Base-by-base conservation (phyloP, 2,113 vertebrate species). In the Pyrgilauda ruficollis region DNA sequence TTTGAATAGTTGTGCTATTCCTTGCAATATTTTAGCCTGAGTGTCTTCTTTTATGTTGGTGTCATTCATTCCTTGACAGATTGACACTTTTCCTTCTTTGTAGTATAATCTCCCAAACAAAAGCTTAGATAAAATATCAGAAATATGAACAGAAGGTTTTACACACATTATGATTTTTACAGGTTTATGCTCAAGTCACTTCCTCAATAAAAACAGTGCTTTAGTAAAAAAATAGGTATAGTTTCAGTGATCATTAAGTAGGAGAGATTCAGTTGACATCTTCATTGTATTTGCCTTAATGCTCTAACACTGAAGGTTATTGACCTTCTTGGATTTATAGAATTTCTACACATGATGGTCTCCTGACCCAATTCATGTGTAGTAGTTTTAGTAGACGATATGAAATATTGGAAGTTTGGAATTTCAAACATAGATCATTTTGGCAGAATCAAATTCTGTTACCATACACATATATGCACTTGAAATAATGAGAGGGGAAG, bases 401-500 rank as follows among this genome's bases (percentile, higher is more conserved):
- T n/a, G 26, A 52, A 84, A 68, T 72, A 26, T 2, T 53, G 22
- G 18, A 28, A 26, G 8, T 56, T 44, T 17, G 21, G n/a, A 66
- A 53, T 74, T 84, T 74, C 33, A 84, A 11, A n/a, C 0, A 0
- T 26, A 43, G 4, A 11, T 70, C 8, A 17, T 30, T 78, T 46
- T 64, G 61, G 4, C 16, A 67, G 43, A 74, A 70, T 84, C 15
- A 30, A 31, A 63, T 82, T 33, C n/a, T 82, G 13, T 67, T 82
- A 46, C 22, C 2, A 1, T 79, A 64, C 2, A 11, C 16, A 9
- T 59, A 7, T 1, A 3, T 21, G 20, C 20, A 58, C 13, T 31
- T 37, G 20, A 93, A 62, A 46, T 1, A 0, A 0, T 18, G 37
- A 44, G 66, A 58, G 20, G 6, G 47, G 5, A 81, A 47, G 26